Evolutionary conservation across 1,140 invertebrate genomes (phyloP), one percentile per base, ranked within the genome.

Genomic region (Onthophagus taurus): DNA sequence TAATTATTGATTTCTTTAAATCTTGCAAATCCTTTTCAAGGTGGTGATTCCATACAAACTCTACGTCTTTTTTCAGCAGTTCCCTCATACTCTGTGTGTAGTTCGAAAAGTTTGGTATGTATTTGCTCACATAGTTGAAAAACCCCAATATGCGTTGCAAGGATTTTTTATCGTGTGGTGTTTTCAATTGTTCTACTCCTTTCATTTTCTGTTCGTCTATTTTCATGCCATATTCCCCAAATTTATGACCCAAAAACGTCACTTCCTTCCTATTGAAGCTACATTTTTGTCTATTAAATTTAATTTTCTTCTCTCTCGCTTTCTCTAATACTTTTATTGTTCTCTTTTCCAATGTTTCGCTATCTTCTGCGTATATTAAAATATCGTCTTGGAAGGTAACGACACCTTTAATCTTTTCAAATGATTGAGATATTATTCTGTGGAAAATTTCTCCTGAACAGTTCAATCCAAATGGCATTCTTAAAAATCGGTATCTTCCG

Each of bases 241-340:
- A 53, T 5, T 51, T 36, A 34, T 63, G 54, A 7, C 63, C 66
- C 14, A 69, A 36, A 50, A 59, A 66, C 31, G 52, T 59, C 2
- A 53, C 14, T 37, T 47, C 24, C 1, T 29, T 18, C 8, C 49
- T 17, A n/a, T 23, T 17, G 50, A 65, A 53, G 23, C 47, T 29
- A 41, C 60, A 58, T 52, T 67, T 69, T 5, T 57, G 47, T 26
- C 47, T 53, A 50, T 66, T 63, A n/a, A 68, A 45, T 43, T 57
- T 59, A 6, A 69, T 17, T 21, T 55, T 52, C 29, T 45, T 44
- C 3, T 49, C 20, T 46, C 42, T 45, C 3, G 57, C 51, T 44
- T 46, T 47, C 6, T 60, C 41, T 23, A 70, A 44, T 0, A 68
- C 53, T 37, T 50, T n/a, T 20, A 16, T 30, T 26, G 68, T 43